phyloP scores from a whole-genome alignment of 2,888 invertebrate genomes.

The Melolontha melolontha region DNA sequence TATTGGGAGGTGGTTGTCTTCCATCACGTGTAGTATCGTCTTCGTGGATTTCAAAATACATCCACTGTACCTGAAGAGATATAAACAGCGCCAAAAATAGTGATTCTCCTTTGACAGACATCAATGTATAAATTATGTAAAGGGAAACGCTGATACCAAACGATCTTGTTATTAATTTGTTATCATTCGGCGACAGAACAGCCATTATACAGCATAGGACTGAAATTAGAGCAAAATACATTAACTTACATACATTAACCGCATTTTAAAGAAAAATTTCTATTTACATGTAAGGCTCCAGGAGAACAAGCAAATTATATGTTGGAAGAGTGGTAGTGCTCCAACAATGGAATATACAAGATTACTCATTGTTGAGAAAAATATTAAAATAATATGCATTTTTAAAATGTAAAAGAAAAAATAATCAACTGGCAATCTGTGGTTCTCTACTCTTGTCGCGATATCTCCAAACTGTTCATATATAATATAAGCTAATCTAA shows the following conservation, averaged over 20 bases:
- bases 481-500: too few species aligned
- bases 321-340: too few species aligned
- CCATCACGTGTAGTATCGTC: neutral
- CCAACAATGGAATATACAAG: too few species aligned
- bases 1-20: neutral
- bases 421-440: too few species aligned
- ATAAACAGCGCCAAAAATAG: slow-evolving; percentile 35
- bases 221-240: slow-evolving; percentile 23
- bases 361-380: too few species aligned
- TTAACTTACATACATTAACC: neutral
- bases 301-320: too few species aligned
- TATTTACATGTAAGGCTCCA: too few species aligned
- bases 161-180: slow-evolving; percentile 2
- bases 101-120: slow-evolving; percentile 32
- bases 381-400: too few species aligned
- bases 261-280: too few species aligned
- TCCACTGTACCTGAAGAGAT: slow-evolving; percentile 29
- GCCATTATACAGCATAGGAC: slow-evolving; percentile 17
- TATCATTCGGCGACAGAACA: slow-evolving; percentile 11
- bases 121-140: slow-evolving; percentile 28
- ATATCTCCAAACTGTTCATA: too few species aligned
- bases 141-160: slow-evolving; percentile 25
- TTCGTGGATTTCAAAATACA: slow-evolving; percentile 20
- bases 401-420: too few species aligned
- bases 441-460: too few species aligned